These are phyloP conservation scores for Eupithecia insigniata DNA, from an alignment of 2,888 invertebrate genomes.

Conservation along the genomic window DNA sequence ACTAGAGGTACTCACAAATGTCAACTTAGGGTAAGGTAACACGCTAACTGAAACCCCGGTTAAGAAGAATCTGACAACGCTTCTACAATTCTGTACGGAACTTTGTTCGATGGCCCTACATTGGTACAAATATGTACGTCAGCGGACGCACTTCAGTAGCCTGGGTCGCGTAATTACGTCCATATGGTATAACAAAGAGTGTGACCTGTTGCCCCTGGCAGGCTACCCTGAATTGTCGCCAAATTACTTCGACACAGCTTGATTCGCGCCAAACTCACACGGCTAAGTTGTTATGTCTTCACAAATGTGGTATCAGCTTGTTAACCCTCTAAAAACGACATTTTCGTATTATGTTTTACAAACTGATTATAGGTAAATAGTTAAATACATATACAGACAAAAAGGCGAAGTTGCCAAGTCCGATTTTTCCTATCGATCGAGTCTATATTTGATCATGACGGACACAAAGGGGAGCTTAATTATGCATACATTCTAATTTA, in stretches of 20 bases:
- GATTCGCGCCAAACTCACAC: constrained; percentile 56
- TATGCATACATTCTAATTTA: not conserved
- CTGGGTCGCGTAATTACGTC: constrained; percentile 16
- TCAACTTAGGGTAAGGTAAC: not conserved
- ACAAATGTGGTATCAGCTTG: constrained; percentile 24
- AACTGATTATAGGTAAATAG: not conserved
- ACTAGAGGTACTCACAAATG: not conserved
- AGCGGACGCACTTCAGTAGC: constrained; percentile 9
- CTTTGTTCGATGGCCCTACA: constrained; percentile 5
- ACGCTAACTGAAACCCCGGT: not conserved
- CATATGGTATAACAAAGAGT: constrained; percentile 32
- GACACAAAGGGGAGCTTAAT: not conserved
- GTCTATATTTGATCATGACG: not conserved
- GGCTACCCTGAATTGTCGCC: constrained; percentile 57
- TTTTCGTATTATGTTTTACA: not conserved
- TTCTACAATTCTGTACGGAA: not conserved
- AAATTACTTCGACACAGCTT: constrained; percentile 60
- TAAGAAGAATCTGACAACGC: not conserved
- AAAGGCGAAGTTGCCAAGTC: too few species aligned
- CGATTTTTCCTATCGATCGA: too few species aligned
- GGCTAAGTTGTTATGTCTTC: constrained; percentile 30
- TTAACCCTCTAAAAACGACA: not conserved
- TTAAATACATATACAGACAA: too few species aligned
- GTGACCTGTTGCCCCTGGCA: constrained; percentile 73
- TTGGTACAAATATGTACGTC: constrained; percentile 16